A percentile compares a stretch with the other conserved stretches of the same genome.
phyloP scores from a whole-genome alignment of 2,113 vertebrate genomes.

The Platysteira castanea region DNA sequence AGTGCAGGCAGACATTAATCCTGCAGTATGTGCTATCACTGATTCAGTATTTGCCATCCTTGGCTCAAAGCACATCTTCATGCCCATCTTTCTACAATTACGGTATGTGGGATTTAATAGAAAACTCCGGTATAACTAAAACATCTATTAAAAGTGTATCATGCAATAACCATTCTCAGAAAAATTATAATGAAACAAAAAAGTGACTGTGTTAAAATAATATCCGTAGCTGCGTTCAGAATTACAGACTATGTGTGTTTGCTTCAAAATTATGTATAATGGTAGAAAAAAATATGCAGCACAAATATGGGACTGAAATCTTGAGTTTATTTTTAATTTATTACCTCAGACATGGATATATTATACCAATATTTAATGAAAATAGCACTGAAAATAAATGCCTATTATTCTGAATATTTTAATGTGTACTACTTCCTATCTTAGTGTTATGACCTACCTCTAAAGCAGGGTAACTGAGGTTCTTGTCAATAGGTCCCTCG shows the following conservation, averaged over 20 bases:
- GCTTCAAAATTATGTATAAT: slow-evolving; percentile 49
- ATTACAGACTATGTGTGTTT: slow-evolving; percentile 39
- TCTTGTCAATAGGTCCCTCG: not conserved
- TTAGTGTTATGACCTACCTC: not conserved
- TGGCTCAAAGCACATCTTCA: slow-evolving; percentile 58
- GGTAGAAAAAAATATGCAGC: slow-evolving; percentile 56
- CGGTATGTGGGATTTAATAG: slow-evolving; percentile 40
- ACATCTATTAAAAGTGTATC: slow-evolving; percentile 47
- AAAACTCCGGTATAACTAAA: slow-evolving; percentile 53
- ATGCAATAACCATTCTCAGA: slow-evolving; percentile 64
- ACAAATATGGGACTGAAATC: slow-evolving; percentile 57
- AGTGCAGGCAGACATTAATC: slow-evolving; percentile 4
- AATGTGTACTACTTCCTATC: slow-evolving; percentile 30
- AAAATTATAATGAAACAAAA: slow-evolving; percentile 48
- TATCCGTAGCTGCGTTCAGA: slow-evolving; percentile 43
- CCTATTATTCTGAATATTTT: slow-evolving; percentile 72
- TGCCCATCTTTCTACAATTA: slow-evolving; percentile 57
- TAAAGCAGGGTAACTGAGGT: not conserved
- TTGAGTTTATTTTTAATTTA: slow-evolving; percentile 66
- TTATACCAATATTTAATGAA: slow-evolving; percentile 64
- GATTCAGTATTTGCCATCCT: slow-evolving; percentile 40
- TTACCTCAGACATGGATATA: slow-evolving; percentile 76
- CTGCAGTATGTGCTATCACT: not conserved
- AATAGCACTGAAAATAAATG: slow-evolving; percentile 77
- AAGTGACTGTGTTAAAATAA: slow-evolving; percentile 46